Conservation (phyloP, 2,113 vertebrate genomes). For the Chrysochloris asiatica region DNA sequence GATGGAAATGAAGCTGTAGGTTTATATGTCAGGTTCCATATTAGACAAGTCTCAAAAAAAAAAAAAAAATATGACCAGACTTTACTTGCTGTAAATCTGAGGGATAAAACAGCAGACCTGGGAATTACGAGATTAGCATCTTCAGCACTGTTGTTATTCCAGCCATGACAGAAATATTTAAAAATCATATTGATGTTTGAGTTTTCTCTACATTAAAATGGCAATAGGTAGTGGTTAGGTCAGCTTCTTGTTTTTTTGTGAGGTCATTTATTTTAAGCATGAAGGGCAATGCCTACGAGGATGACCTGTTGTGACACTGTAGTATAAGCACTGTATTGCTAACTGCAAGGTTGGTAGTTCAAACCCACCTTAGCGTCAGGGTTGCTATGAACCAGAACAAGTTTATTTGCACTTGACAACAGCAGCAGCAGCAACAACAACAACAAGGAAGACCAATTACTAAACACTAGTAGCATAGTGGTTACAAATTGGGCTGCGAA, state of each 20-base stretch:
- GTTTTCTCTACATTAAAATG: background rate
- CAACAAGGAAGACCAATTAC: too few species aligned
- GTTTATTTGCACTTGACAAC: too few species aligned
- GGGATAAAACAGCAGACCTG: background rate
- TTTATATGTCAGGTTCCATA: background rate
- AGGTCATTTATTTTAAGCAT: constrained; percentile 29
- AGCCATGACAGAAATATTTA: background rate
- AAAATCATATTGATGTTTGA: background rate
- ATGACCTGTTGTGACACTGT: too few species aligned
- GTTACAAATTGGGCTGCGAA: too few species aligned
- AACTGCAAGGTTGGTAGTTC: too few species aligned
- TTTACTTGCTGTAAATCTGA: constrained; percentile 22
- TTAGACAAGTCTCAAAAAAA: constrained; percentile 33
- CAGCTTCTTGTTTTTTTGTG: background rate
- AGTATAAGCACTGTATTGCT: too few species aligned
- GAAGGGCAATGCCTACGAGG: too few species aligned
- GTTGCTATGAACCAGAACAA: too few species aligned
- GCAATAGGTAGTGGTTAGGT: background rate
- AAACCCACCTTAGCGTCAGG: too few species aligned
- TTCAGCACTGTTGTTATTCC: background rate
- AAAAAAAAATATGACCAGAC: background rate
- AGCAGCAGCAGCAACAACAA: too few species aligned
- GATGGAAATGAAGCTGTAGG: constrained; percentile 61
- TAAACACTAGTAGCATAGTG: too few species aligned
- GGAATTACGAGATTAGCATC: background rate